phyloP scores from a whole-genome alignment of 1,140 invertebrate species.

The Neomicropteryx cornuta region DNA sequence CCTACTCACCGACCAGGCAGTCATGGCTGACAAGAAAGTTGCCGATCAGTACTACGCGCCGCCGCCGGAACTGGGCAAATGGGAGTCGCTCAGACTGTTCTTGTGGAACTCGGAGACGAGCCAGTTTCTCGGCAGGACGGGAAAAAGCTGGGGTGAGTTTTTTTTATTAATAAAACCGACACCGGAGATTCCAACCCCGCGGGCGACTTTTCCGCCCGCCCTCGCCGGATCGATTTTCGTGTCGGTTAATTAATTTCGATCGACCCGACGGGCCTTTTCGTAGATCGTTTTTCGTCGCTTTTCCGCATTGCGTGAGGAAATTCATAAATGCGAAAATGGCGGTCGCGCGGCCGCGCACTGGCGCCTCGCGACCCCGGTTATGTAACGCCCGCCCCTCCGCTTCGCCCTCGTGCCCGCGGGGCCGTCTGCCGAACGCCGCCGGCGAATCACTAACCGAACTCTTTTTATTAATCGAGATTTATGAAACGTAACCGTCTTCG shows the following conservation, averaged over 20 bases:
- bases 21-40: constrained; percentile 67
- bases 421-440: too few species aligned
- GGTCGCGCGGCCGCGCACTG: constrained; percentile 9
- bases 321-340: constrained; percentile 14
- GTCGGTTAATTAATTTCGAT: too few species aligned
- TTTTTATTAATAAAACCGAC: constrained; percentile 4
- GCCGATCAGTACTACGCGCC: constrained; percentile 64
- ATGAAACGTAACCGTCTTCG: too few species aligned
- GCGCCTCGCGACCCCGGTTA: too few species aligned
- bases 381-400: too few species aligned
- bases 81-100: constrained; percentile 75
- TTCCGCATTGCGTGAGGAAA: constrained; percentile 14
- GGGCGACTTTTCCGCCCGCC: constrained; percentile 4
- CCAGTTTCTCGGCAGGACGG: constrained; percentile 78
- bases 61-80: constrained; percentile 69
- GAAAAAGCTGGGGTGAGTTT: constrained; percentile 81
- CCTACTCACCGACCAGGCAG: constrained; percentile 24
- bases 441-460: too few species aligned
- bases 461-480: too few species aligned
- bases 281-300: constrained; percentile 5
- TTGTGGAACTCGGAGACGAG: constrained; percentile 81
- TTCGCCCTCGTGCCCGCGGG: too few species aligned
- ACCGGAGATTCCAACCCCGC: background rate
- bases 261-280: background rate
- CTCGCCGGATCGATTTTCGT: constrained; percentile 3